phyloP scores from a whole-genome alignment of 1,140 invertebrate genomes.

The Choristoneura fumiferana region DNA sequence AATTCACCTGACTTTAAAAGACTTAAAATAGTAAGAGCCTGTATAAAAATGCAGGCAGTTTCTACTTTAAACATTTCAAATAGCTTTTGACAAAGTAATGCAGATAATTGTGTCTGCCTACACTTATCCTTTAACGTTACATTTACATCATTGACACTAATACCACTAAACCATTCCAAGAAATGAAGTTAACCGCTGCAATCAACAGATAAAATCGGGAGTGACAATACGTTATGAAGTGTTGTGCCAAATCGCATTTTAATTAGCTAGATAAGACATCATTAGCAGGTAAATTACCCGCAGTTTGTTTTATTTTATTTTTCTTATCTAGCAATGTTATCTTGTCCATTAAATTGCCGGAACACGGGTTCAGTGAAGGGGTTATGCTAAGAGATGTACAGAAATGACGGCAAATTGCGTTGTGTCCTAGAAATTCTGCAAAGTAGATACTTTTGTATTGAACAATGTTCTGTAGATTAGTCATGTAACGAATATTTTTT shows the following conservation, averaged over 20 bases:
- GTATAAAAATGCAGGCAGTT: too few species aligned
- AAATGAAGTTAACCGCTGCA: conserved; percentile 39
- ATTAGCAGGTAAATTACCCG: conserved; percentile 70
- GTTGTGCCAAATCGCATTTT: conserved; percentile 70
- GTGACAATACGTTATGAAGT: conserved; percentile 47
- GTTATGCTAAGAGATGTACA: background rate
- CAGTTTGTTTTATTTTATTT: conserved; percentile 69
- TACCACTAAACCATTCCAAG: conserved; percentile 40
- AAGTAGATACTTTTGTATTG: too few species aligned
- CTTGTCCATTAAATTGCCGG: conserved; percentile 61
- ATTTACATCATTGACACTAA: conserved; percentile 42
- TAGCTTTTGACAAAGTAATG: too few species aligned
- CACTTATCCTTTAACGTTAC: background rate
- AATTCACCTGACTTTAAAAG: too few species aligned
- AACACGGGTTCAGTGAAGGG: conserved; percentile 35
- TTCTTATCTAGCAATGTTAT: conserved; percentile 65
- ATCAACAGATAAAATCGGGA: conserved; percentile 56
- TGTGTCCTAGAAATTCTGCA: too few species aligned
- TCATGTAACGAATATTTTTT: too few species aligned
- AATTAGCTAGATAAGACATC: conserved; percentile 70
- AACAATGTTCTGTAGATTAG: too few species aligned
- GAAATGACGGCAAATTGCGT: background rate
- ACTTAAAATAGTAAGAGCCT: too few species aligned
- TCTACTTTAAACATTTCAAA: too few species aligned
- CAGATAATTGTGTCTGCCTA: too few species aligned